Conservation (phyloP, 2,113 vertebrate genomes). For the Phyllostomus hastatus region DNA sequence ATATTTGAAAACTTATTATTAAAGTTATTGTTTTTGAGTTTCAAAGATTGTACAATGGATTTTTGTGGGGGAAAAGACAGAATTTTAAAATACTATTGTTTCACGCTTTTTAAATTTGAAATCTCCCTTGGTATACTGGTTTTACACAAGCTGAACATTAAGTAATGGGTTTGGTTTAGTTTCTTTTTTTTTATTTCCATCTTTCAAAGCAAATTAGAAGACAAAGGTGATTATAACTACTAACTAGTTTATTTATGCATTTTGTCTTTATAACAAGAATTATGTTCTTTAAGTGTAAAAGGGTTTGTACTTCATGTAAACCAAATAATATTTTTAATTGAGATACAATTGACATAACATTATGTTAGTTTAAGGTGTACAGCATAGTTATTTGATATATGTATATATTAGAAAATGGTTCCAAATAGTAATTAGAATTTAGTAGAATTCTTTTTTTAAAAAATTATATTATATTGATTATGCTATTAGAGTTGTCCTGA, state of each 20-base stretch:
- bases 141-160: neutral
- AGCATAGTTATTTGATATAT: neutral
- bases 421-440: neutral
- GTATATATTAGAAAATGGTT: neutral
- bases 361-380: neutral
- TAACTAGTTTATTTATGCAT: conserved; percentile 16
- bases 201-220: conserved; percentile 29
- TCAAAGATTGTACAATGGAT: neutral
- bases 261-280: neutral
- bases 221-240: neutral
- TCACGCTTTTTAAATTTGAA: conserved; percentile 8
- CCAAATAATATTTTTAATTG: neutral
- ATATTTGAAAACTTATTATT: neutral
- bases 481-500: too few species aligned
- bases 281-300: neutral
- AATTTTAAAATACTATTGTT: neutral
- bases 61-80: neutral
- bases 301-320: conserved; percentile 10
- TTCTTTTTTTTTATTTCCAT: neutral
- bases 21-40: conserved; percentile 1
- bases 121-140: neutral
- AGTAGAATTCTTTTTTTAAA: neutral
- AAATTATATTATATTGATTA: too few species aligned
- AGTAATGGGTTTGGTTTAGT: neutral
- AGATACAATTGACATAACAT: neutral